phyloP scores from a whole-genome alignment of 30 jellyfish, hydroid and myxozoan genomes.

The Aurelia aurita region DNA sequence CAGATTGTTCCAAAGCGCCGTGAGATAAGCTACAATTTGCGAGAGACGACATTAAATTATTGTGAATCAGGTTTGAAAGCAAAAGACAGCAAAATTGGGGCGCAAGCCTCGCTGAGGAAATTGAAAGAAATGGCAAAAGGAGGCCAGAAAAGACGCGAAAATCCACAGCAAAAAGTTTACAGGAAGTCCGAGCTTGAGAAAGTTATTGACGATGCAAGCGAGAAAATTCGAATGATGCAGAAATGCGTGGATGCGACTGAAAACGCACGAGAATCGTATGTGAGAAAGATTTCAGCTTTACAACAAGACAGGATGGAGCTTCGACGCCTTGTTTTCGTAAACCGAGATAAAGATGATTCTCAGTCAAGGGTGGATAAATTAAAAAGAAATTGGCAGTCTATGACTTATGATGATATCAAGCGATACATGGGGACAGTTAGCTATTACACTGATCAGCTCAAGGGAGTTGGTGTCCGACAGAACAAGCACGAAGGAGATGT shows the following conservation, averaged over 20 bases:
- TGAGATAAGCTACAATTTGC: background rate
- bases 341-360: constrained; percentile 28
- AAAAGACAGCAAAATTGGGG: background rate
- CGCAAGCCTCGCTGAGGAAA: no score
- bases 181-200: constrained; percentile 40
- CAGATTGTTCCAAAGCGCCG: background rate
- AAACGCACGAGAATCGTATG: constrained; percentile 52
- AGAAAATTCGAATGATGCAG: constrained; percentile 56
- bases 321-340: constrained; percentile 52
- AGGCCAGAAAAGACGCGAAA: background rate
- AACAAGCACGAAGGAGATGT: background rate
- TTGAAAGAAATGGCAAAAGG: background rate
- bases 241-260: constrained; percentile 57
- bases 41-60: background rate
- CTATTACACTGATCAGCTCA: constrained; percentile 28
- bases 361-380: constrained; percentile 19
- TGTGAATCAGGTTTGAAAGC: background rate
- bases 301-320: constrained; percentile 72
- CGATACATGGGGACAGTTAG: constrained; percentile 21
- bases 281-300: constrained; percentile 19
- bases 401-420: constrained; percentile 37
- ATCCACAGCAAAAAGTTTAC: constrained; percentile 16
- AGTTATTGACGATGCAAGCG: constrained; percentile 41
- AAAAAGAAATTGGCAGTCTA: constrained; percentile 11
- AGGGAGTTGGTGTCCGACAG: background rate